Conservation (phyloP, 2,888 invertebrate species). For the Eudasyphora cyanicolor region DNA sequence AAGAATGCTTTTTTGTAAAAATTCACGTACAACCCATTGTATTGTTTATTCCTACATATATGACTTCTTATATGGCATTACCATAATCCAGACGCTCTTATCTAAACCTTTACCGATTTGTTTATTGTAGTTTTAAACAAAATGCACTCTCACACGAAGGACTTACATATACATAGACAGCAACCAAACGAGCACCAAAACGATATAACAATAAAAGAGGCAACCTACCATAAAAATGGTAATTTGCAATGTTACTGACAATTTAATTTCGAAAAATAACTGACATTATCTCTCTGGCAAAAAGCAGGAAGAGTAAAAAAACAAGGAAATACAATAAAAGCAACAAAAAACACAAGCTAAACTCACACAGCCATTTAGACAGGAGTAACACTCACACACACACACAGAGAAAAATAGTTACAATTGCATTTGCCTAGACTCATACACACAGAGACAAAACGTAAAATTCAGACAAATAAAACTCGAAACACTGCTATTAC, state of each 20-base stretch:
- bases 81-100: conserved; percentile 11
- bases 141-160: not conserved
- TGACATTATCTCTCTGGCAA: conserved; percentile 64
- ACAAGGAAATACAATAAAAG: not conserved
- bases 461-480: conserved; percentile 15
- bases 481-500: conserved; percentile 37
- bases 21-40: too few species aligned
- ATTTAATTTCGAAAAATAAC: conserved; percentile 66
- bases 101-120: conserved; percentile 9
- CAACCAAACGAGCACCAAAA: not conserved
- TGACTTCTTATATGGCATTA: conserved; percentile 16
- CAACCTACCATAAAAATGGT: conserved; percentile 65
- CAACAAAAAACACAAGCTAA: not conserved
- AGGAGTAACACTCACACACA: too few species aligned
- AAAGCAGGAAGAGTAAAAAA: not conserved
- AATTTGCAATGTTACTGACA: conserved; percentile 66
- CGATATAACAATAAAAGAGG: conserved; percentile 52
- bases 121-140: conserved; percentile 17
- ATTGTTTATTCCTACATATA: not conserved
- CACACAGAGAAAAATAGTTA: conserved; percentile 14
- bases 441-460: not conserved
- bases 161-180: not conserved
- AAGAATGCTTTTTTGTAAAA: too few species aligned
- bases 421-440: conserved; percentile 50
- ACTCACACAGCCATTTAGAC: not conserved